phyloP scores from a whole-genome alignment of 2,797 vertebrate species.

The Menidia menidia region DNA sequence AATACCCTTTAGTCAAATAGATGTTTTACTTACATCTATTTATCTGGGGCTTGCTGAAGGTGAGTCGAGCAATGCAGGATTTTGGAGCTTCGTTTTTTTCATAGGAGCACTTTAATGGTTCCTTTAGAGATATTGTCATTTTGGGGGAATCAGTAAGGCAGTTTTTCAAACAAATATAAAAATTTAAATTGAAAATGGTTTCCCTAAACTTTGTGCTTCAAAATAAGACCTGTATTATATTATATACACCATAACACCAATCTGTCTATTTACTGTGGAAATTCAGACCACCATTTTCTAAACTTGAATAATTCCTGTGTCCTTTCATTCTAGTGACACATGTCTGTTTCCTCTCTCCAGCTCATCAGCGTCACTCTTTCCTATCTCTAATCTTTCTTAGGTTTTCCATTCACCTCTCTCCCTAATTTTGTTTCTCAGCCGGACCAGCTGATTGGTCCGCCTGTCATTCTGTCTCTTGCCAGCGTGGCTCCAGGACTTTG shows the following conservation, averaged over 20 bases:
- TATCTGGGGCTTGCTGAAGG: conserved; percentile 14
- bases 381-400: conserved; percentile 24
- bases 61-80: neutral
- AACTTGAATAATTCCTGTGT: conserved; percentile 2
- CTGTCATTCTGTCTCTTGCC: conserved; percentile 49
- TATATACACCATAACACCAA: too few species aligned
- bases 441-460: conserved; percentile 49
- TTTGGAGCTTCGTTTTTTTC: neutral
- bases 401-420: conserved; percentile 43
- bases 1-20: conserved; percentile 24
- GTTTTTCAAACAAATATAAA: too few species aligned
- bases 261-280: neutral
- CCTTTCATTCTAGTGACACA: conserved; percentile 22
- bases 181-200: too few species aligned
- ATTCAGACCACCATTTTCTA: neutral
- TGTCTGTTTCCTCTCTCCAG: conserved; percentile 19
- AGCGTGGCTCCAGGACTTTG: conserved; percentile 40
- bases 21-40: conserved; percentile 39
- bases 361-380: conserved; percentile 27
- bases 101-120: neutral
- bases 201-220: too few species aligned
- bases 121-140: conserved; percentile 7
- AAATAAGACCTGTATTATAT: too few species aligned
- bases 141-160: too few species aligned
- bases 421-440: conserved; percentile 18